Evolutionary conservation across 2,888 invertebrate species (phyloP), one percentile per base, ranked within the genome.

Genomic region (Amphiduros pacificus): DNA sequence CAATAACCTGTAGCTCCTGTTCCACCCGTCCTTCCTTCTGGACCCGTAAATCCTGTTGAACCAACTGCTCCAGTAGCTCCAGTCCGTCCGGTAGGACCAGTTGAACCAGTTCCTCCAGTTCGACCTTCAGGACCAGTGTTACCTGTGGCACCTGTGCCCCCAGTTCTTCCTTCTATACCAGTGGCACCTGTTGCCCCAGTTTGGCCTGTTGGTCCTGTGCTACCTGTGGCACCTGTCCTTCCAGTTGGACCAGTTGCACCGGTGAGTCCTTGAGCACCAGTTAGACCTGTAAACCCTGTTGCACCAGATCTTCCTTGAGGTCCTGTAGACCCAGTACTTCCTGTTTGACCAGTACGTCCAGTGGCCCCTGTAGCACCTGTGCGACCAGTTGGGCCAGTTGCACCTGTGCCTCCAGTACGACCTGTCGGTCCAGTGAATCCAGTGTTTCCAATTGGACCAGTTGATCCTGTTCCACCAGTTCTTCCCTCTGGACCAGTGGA

Each of bases 381-480:
- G 26, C n/a, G 51, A 22, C 55, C 55, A 26, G n/a, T 29, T 17
- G n/a, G 26, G 24, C 60, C 61, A 29, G 52, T 55, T 36, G 54
- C 40, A 31, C 57, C 68, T 32, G 63, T 55, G 9, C 50, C 36
- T 20, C 63, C 64, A 59, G 57, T 57, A 2, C 17, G 5, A 24
- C 67, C 67, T 36, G 54, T 9, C 22, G 32, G 26, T 31, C 57
- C 63, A 49, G 22, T 26, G 11, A n/a, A 17, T 58, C 67, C 67
- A 22, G 52, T 53, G 27, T 24, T n/a, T 28, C 67, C 67, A 4
- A 29, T 28, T 17, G 32, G 44, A 36, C 67, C 67, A 31, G 50
- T 56, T 27, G 54, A 24, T 22, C 67, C 67, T 26, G 60, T 53
- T 22, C 11, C 14, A 24, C 66, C 66, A 24, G 6, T 20, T 22